Evolutionary conservation across 1,140 invertebrate species (phyloP), one percentile per base, ranked within the genome.

Genomic region (Anoplolepis gracilipes): DNA sequence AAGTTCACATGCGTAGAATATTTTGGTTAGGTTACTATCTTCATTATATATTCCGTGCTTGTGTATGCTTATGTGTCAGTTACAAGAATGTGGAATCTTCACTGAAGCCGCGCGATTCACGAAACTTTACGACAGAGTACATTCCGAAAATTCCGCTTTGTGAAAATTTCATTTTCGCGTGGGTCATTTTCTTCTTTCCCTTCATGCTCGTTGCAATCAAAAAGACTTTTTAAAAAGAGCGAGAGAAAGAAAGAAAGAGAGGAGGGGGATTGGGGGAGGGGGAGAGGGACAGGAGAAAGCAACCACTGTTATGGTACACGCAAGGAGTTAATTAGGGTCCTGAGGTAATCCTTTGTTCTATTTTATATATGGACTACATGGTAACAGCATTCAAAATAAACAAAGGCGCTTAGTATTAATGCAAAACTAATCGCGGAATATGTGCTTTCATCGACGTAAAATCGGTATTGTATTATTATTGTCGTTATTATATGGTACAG

Each of bases 241-340:
- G 46, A 49, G 2, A 19, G 13, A 49, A 10, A 11, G 11, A 42
- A 4, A 7, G n/a, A 25, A 36, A 36, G 6, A 36, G 33, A 5
- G 33, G 2, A 33, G 33, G 33, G 33, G 33, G 70, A n/a, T n/a
- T n/a, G n/a, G n/a, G n/a, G n/a, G n/a, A n/a, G n/a, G n/a, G n/a
- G n/a, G n/a, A n/a, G n/a, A 30, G 6, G 30, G 5, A 2, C 2
- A 57, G 25, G 2, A n/a, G 1, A 10, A 2, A 11, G 30, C 36
- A 73, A 64, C 19, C 69, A 30, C 64, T 25, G 25, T 67, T 42
- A 30, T 46, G 28, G 57, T 25, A 30, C 49, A 79, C 73, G 86
- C 84, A 67, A 86, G 61, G 57, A 86, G 85, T 87, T 86, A 86
- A 87, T 87, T 86, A 86, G 3, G 28, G 30, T 87, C 2, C 78